phyloP scores from a whole-genome alignment of 2,797 vertebrate species.

The Artibeus jamaicensis region DNA sequence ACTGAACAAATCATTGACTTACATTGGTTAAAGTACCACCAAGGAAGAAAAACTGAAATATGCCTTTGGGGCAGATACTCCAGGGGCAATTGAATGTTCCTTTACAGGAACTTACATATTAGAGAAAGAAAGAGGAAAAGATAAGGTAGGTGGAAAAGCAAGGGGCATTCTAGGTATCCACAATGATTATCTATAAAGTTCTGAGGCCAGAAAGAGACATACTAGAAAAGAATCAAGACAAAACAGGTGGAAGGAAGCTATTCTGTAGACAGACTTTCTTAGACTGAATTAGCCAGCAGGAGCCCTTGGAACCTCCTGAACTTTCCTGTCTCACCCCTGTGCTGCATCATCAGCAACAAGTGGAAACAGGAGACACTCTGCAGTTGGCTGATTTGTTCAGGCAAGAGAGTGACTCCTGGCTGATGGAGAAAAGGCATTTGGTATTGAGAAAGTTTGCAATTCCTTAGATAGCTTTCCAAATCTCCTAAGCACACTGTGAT shows the following conservation, averaged over 20 bases:
- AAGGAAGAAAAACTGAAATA: neutral
- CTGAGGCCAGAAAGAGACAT: neutral
- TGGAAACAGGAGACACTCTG: neutral
- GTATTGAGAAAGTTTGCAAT: constrained; percentile 3
- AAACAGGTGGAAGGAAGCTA: neutral
- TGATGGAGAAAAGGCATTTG: neutral
- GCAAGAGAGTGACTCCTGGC: neutral
- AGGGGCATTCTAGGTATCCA: neutral
- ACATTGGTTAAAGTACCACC: neutral
- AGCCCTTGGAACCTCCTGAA: neutral
- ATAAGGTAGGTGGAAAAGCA: neutral
- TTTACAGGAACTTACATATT: too few relatives aligned
- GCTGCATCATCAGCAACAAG: neutral
- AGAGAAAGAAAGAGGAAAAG: neutral
- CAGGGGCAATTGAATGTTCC: neutral
- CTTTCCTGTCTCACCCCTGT: neutral
- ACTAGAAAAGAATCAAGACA: neutral
- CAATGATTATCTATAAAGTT: neutral
- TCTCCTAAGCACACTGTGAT: neutral
- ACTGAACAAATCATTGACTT: neutral
- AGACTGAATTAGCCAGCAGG: neutral
- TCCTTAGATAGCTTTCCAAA: constrained; percentile 3
- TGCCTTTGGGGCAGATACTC: neutral
- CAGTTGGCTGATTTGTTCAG: neutral
- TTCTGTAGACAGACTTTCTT: neutral